Evolutionary conservation across 2,113 vertebrate species (phyloP).

Genomic region (Ctenodactylus gundi): DNA sequence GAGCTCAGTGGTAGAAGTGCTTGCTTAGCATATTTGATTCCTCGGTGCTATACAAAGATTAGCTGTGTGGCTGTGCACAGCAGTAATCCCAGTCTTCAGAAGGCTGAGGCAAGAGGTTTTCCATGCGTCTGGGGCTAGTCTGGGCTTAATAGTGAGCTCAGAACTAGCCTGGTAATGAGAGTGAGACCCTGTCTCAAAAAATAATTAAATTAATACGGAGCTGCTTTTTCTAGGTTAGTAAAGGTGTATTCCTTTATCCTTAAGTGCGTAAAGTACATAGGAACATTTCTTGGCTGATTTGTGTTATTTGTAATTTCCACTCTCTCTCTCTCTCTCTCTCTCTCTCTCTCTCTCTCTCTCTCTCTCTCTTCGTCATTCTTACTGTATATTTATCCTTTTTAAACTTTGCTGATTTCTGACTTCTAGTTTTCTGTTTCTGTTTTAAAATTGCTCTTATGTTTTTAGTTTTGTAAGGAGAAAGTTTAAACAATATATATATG

Average conservation of each 20-base stretch:
- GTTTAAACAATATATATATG: not conserved
- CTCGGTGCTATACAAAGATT: no score
- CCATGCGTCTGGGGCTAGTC: no score
- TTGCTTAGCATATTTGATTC: no score
- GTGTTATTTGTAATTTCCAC: not conserved
- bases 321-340: not conserved
- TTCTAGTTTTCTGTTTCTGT: slow-evolving; percentile 11
- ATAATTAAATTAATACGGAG: no score
- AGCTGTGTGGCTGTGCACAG: no score
- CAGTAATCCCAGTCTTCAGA: no score
- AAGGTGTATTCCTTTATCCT: not conserved
- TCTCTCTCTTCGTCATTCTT: not conserved
- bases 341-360: slow-evolving; percentile 15
- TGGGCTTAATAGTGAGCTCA: no score
- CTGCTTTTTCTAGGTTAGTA: no score
- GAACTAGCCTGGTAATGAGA: no score
- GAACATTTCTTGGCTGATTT: not conserved
- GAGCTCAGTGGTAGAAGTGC: no score
- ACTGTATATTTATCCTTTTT: not conserved
- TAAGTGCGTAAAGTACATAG: not conserved
- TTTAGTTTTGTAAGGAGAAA: not conserved
- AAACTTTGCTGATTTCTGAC: not conserved
- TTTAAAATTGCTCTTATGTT: not conserved
- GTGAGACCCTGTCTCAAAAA: no score
- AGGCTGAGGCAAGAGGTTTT: no score